Evolutionary conservation across 1,140 invertebrate species (phyloP), one percentile per base, ranked within the genome.

Genomic region (Dendroctonus valens): DNA sequence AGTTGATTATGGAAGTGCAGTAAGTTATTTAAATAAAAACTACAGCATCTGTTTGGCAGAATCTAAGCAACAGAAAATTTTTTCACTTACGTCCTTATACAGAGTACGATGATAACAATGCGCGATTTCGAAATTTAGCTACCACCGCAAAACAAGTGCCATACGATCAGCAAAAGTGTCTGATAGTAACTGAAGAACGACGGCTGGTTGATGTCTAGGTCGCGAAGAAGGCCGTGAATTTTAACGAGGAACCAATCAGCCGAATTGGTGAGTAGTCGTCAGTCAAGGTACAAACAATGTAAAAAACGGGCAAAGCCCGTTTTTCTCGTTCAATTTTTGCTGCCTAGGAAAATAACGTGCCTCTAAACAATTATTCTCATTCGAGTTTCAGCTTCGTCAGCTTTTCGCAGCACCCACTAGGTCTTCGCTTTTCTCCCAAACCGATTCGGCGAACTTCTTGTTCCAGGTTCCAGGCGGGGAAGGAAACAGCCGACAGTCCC

Each of bases 401-500:
- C 44, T 26, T 70, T 69, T n/a, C n/a, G n/a, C 5, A 74, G 57
- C n/a, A 26, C 72, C 58, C 8, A 74, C 73, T 11, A 72, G 64
- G 15, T 73, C 54, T 61, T 75, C 74, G 42, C 70, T 74, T 55
- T 68, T 69, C 41, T 72, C 62, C 74, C 74, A 75, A 57, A 75
- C 73, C 26, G 69, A 68, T 14, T 72, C 59, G 40, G 73, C 72
- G 46, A 75, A 74, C 46, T 72, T 72, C 52, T 69, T 67, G 54
- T 76, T 73, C 60, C 71, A 69, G n/a, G 72, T 71, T 15, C 69
- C 69, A 26, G 70, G 69, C 46, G 76, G 76, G 7, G 67, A 55
- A 8, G 69, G 59, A 55, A 75, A 74, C 40, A 60, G 41, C 11
- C 60, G 62, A 74, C 88, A 90, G 66, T 90, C 87, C 51, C 81